These are phyloP conservation scores for Apeira syringaria DNA, from an alignment of 2,888 invertebrate species.

Conservation along the genomic window DNA sequence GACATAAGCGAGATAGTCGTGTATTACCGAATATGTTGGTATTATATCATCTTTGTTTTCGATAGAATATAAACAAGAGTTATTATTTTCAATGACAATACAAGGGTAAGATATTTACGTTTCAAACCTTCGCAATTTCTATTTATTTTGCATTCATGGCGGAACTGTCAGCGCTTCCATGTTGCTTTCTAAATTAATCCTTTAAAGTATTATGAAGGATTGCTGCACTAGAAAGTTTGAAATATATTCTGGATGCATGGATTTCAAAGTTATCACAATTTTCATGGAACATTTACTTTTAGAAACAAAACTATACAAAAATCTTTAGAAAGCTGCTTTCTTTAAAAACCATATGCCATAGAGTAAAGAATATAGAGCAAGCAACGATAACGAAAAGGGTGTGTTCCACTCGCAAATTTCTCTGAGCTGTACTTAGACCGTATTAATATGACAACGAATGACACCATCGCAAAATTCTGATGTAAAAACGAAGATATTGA, in stretches of 20 bases:
- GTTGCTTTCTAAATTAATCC: slow-evolving; percentile 79
- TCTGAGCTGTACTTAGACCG: too few species aligned
- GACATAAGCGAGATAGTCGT: slow-evolving; percentile 28
- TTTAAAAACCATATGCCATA: slow-evolving; percentile 49
- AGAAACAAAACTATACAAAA: slow-evolving; percentile 47
- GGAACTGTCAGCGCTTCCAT: slow-evolving; percentile 85
- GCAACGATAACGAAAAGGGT: too few species aligned
- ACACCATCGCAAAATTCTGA: too few species aligned
- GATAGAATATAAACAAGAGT: slow-evolving; percentile 37
- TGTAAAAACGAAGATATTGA: too few species aligned
- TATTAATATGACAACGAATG: too few species aligned
- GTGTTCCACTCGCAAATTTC: too few species aligned
- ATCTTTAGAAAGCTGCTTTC: slow-evolving; percentile 79
- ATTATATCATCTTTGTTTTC: slow-evolving; percentile 38
- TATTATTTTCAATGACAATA: slow-evolving; percentile 31
- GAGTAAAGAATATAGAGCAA: slow-evolving; percentile 25
- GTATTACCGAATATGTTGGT: slow-evolving; percentile 25
- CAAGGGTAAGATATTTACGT: slow-evolving; percentile 41
- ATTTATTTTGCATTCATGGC: slow-evolving; percentile 85
- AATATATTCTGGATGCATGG: neutral
- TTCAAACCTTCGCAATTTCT: slow-evolving; percentile 74
- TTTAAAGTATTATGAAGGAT: slow-evolving; percentile 15
- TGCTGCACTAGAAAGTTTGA: slow-evolving; percentile 1
- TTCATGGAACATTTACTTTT: slow-evolving; percentile 14
- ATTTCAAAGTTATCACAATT: slow-evolving; percentile 7